Evolutionary conservation across 2,797 vertebrate species (phyloP), one percentile per base, ranked within the genome.

Genomic region (Protonibea diacanthus): DNA sequence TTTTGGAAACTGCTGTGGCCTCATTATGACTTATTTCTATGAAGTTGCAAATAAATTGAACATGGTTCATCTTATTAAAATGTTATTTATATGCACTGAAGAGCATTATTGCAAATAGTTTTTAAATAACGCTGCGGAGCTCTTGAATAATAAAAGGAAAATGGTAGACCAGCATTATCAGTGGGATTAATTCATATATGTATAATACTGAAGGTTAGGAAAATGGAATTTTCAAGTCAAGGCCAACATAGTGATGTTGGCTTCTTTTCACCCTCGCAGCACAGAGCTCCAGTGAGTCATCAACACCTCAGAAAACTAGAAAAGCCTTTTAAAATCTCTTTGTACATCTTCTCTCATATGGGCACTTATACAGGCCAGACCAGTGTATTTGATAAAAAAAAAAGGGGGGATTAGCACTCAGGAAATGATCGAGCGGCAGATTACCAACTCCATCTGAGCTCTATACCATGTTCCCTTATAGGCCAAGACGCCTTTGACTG

Each of bases 141-240:
- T 59, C 7, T 58, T 62, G 18, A 63, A 56, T 65, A 38, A 53
- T 40, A 21, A 82, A 58, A 44, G 20, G 9, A 17, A 72, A 73
- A 58, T 11, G 1, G 8, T 17, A n/a, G 17, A 45, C 3, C 10
- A 21, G 11, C 14, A 56, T 68, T 49, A 33, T 74, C 40, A 64
- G 23, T 44, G 42, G 55, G 49, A 76, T 63, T 45, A 48, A 78
- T 63, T 66, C 20, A 38, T 55, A 56, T 66, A 12, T 63, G 47
- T 25, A 7, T 20, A 51, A 29, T 11, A 51, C 6, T 75, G 23
- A 48, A 20, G 57, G 57, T 55, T 11, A 25, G 13, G 9, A 40
- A 69, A 76, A 51, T 63, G 1, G 25, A 74, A 38, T 55, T 75
- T 63, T 56, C 3, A 48, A 69, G 64, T 78, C 38, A 69, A 66